Evolutionary conservation across 1,140 invertebrate species (phyloP), one percentile per base, ranked within the genome.

Genomic region (Euschistus heros): DNA sequence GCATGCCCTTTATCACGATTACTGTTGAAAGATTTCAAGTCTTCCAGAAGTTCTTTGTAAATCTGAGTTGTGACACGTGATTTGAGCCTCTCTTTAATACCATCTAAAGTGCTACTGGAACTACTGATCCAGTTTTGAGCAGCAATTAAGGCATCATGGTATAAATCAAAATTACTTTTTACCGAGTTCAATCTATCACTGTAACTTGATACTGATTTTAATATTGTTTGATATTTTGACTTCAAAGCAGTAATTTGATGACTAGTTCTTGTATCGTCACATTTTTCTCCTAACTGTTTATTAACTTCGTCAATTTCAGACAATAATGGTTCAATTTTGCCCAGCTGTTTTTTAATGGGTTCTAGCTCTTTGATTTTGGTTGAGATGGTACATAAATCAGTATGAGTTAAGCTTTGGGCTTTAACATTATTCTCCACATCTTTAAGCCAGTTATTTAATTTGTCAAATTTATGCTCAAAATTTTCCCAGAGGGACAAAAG

Each of bases 371-470:
- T 72, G 30, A 89, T 82, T 76, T 93, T 93, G 15, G 81, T 74
- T 61, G 85, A 80, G 52, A 94, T 84, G 65, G 84, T 80, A 20
- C 81, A 75, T 5, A 91, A 72, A 72, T 89, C 79, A 67, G 90
- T 75, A 70, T 89, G 82, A 50, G 79, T 81, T 7, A 82, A 81
- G 14, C 86, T 84, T 73, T 92, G 89, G 46, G 78, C 75, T 72
- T 90, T 82, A 0, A 92, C 83, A 73, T 81, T 84, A 60, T 82
- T 84, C 78, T 97, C 93, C 67, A 86, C 86, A 60, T 90, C 86
- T 73, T 91, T 92, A n/a, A 97, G 74, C 90, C 89, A 94, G 1
- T 84, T 79, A 0, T 85, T 81, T 10, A 94, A 80, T 66, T 81
- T 82, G 70, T 95, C 92, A 46, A 60, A 67, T 61, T 67, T 63